Conservation (phyloP, 2,113 vertebrate species). For the Cottus gobio region DNA sequence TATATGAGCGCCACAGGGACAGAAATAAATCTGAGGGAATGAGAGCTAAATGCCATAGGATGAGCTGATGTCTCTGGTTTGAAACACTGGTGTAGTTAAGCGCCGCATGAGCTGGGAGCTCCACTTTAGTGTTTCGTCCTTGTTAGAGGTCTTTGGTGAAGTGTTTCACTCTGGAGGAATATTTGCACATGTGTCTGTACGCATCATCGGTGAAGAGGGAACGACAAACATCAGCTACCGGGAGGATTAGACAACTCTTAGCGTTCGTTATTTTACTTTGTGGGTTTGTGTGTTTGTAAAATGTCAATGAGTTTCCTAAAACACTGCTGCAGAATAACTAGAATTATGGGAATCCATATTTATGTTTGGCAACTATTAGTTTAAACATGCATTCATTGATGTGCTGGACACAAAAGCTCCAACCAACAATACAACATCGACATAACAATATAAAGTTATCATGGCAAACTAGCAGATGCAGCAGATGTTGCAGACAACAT, state of each 20-base stretch:
- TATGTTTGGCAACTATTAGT: neutral
- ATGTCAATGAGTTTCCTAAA: neutral
- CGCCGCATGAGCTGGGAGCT: neutral
- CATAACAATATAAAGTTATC: neutral
- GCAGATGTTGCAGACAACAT: neutral
- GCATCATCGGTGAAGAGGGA: conserved; percentile 21
- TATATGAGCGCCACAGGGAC: neutral
- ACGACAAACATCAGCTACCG: neutral
- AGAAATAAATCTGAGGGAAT: neutral
- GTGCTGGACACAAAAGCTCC: neutral
- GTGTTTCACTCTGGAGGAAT: conserved; percentile 10
- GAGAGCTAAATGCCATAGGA: neutral
- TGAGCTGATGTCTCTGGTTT: neutral
- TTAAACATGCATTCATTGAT: neutral
- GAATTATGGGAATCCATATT: neutral
- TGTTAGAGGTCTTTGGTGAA: neutral
- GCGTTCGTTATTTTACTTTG: neutral
- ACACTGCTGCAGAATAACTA: neutral
- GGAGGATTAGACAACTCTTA: neutral
- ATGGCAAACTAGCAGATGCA: neutral
- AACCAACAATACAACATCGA: neutral
- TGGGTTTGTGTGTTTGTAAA: neutral
- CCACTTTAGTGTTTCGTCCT: neutral
- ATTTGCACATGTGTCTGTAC: conserved; percentile 14
- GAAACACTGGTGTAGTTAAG: neutral